Conservation (phyloP, 2,797 vertebrate genomes). For the Astyanax mexicanus region DNA sequence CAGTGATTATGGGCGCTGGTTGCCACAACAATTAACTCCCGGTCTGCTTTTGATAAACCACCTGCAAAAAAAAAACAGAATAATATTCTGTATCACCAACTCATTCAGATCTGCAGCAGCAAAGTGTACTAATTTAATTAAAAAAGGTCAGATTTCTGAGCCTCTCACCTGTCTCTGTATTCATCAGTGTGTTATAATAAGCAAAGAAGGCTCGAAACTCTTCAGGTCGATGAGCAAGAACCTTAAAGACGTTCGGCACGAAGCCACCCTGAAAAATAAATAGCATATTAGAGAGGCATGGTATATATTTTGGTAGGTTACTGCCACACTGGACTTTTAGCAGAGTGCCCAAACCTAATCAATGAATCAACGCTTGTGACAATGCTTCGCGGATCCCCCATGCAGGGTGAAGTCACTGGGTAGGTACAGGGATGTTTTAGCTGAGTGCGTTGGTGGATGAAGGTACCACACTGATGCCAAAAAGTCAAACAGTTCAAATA, state of each 20-base stretch:
- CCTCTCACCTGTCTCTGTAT: constrained; percentile 86
- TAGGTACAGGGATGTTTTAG: too few species aligned
- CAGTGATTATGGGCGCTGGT: constrained; percentile 85
- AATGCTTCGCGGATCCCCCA: too few species aligned
- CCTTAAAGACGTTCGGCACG: constrained; percentile 88
- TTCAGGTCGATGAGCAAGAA: constrained; percentile 78
- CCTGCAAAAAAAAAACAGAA: constrained; percentile 67
- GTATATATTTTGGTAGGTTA: too few species aligned
- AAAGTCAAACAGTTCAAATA: too few species aligned
- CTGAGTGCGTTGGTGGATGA: too few species aligned
- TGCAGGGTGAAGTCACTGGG: too few species aligned
- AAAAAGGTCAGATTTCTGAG: not conserved
- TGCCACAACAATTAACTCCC: constrained; percentile 86
- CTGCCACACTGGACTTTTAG: not conserved
- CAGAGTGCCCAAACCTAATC: too few species aligned
- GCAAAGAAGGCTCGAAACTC: constrained; percentile 90
- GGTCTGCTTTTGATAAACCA: constrained; percentile 85
- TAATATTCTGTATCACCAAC: not conserved
- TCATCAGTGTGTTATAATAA: constrained; percentile 88
- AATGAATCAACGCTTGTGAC: too few species aligned
- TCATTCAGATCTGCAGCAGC: not conserved
- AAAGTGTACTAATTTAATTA: not conserved
- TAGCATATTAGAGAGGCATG: not conserved
- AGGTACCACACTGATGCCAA: too few species aligned
- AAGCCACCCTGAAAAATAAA: constrained; percentile 76